These are phyloP conservation scores for Amazonetta brasiliensis DNA, from an alignment of 2,797 vertebrate genomes.

Conservation along the genomic window DNA sequence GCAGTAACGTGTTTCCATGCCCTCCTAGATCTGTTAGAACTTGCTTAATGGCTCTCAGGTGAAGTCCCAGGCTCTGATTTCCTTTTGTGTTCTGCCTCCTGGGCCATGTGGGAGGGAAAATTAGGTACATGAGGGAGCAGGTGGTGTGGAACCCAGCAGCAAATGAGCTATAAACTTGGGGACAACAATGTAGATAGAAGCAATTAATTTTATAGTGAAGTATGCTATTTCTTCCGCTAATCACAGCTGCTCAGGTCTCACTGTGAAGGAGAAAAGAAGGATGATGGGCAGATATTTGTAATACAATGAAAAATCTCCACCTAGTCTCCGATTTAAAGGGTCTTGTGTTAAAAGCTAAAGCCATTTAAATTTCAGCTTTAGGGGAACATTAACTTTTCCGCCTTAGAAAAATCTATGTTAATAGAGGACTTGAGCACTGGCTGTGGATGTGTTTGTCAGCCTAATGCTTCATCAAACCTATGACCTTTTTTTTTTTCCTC, in stretches of 20 bases:
- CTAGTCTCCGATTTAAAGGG: constrained; percentile 51
- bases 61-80: not conserved
- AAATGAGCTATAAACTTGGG: constrained; percentile 50
- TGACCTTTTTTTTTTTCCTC: not conserved
- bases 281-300: constrained; percentile 55
- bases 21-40: constrained; percentile 30
- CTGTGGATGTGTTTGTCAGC: not conserved
- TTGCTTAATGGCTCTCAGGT: not conserved
- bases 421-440: constrained; percentile 34
- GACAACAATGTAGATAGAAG: constrained; percentile 33
- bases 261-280: constrained; percentile 14
- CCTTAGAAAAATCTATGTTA: constrained; percentile 30
- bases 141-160: constrained; percentile 44
- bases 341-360: constrained; percentile 53
- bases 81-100: constrained; percentile 36
- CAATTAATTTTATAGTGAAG: constrained; percentile 67
- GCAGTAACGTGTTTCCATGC: not conserved
- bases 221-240: constrained; percentile 51
- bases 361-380: constrained; percentile 67
- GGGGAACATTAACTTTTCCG: constrained; percentile 40
- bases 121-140: constrained; percentile 53
- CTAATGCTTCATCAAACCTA: not conserved
- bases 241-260: constrained; percentile 63
- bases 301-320: constrained; percentile 35
- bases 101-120: constrained; percentile 8